These are phyloP conservation scores for Busseola fusca DNA, from an alignment of 2,888 invertebrate species.

Conservation along the genomic window DNA sequence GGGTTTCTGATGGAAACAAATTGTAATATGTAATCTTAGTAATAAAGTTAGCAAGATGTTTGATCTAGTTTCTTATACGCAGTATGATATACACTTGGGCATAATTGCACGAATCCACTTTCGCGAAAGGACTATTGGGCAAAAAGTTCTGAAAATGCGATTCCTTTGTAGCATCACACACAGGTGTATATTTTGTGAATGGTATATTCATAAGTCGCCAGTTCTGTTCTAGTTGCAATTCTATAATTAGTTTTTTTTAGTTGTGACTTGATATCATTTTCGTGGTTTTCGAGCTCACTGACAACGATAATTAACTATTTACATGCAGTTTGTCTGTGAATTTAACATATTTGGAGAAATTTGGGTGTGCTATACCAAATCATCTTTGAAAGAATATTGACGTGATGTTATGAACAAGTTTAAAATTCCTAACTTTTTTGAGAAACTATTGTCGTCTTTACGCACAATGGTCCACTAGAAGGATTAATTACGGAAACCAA, in stretches of 20 bases:
- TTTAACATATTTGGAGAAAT: accelerated
- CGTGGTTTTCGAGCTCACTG: background rate
- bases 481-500: too few species aligned
- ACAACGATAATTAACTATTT: background rate
- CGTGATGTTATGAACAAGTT: background rate
- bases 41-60: too few species aligned
- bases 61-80: too few species aligned
- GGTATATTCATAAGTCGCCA: background rate
- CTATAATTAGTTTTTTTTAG: background rate
- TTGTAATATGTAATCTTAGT: too few species aligned
- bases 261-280: background rate
- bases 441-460: background rate
- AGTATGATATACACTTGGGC: too few species aligned
- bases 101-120: too few species aligned
- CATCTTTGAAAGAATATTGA: background rate
- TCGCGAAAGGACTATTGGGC: background rate
- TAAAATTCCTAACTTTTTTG: background rate
- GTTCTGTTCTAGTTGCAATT: background rate
- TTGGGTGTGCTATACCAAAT: background rate
- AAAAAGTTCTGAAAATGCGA: background rate
- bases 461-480: too few species aligned
- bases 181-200: background rate
- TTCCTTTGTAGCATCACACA: background rate
- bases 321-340: background rate
- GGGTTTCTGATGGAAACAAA: constrained; percentile 20